phyloP scores from a whole-genome alignment of 64 coral and sea anemone genomes.

The Montipora cactus region DNA sequence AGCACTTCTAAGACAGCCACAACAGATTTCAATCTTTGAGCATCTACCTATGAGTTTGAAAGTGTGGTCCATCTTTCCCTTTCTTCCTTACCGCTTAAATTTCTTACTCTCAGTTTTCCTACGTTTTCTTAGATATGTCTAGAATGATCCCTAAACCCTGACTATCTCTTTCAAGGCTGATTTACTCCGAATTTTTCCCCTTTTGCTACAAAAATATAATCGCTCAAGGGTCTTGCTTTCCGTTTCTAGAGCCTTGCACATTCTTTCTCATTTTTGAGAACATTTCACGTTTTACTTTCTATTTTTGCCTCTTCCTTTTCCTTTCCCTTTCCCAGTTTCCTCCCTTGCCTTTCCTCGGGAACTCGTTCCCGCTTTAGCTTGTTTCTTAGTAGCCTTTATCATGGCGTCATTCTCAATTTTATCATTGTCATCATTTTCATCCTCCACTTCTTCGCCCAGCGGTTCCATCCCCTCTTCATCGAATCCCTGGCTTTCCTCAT shows the following conservation, averaged over 20 bases:
- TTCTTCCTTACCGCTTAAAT: too few relatives aligned
- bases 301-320: constrained; percentile 71
- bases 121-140: too few relatives aligned
- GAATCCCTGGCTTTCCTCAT: constrained; percentile 19
- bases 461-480: constrained; percentile 33
- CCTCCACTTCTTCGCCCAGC: neutral
- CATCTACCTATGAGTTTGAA: too few relatives aligned
- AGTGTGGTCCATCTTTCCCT: too few relatives aligned
- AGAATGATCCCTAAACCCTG: too few relatives aligned
- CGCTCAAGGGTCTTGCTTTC: neutral
- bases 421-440: constrained; percentile 32
- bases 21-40: too few relatives aligned
- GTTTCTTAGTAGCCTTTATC: constrained; percentile 80
- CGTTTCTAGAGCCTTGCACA: neutral
- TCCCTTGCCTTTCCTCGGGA: constrained; percentile 43
- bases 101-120: too few relatives aligned
- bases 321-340: constrained; percentile 72
- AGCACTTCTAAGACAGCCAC: too few relatives aligned
- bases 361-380: constrained; percentile 32
- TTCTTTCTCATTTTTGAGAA: neutral
- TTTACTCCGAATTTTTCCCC: too few relatives aligned
- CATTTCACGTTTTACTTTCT: neutral
- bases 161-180: too few relatives aligned
- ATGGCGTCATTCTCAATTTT: constrained; percentile 78
- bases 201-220: neutral